phyloP scores from a whole-genome alignment of 2,113 vertebrate genomes.

The Boleophthalmus pectinirostris region DNA sequence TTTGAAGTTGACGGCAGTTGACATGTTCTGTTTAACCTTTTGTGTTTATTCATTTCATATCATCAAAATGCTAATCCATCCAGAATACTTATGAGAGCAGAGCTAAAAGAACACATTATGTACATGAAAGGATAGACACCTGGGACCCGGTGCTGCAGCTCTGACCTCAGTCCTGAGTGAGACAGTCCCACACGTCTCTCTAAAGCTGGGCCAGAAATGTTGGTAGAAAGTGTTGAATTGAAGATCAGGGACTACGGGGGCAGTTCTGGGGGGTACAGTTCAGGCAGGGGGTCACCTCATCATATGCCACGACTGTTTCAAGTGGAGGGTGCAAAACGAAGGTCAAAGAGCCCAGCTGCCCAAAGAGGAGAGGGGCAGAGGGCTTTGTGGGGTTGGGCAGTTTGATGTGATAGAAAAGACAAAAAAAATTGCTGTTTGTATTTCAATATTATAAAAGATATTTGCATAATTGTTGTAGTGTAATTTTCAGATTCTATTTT shows the following conservation, averaged over 20 bases:
- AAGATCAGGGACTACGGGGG: constrained; percentile 23
- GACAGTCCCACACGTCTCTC: constrained; percentile 28
- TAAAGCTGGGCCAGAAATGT: constrained; percentile 51
- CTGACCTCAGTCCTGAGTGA: constrained; percentile 36
- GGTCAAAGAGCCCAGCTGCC: constrained; percentile 46
- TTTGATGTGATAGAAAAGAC: neutral
- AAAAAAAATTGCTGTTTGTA: neutral
- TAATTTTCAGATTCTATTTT: neutral
- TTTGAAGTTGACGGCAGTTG: neutral
- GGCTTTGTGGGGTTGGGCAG: constrained; percentile 28
- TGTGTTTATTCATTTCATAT: constrained; percentile 10
- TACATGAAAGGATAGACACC: constrained; percentile 52
- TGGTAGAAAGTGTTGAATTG: constrained; percentile 42
- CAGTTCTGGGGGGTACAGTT: constrained; percentile 17
- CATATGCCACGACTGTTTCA: constrained; percentile 34
- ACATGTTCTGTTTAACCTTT: constrained; percentile 27
- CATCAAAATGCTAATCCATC: constrained; percentile 32
- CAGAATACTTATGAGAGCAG: constrained; percentile 16
- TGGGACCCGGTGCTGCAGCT: constrained; percentile 48
- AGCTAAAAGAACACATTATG: constrained; percentile 19
- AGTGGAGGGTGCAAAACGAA: constrained; percentile 18
- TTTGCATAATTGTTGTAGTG: neutral
- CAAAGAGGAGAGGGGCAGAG: constrained; percentile 40
- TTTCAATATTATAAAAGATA: neutral
- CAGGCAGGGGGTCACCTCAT: constrained; percentile 16